Evolutionary conservation across 2,113 vertebrate genomes (phyloP).

Genomic region (Psilopsiagon aymara): DNA sequence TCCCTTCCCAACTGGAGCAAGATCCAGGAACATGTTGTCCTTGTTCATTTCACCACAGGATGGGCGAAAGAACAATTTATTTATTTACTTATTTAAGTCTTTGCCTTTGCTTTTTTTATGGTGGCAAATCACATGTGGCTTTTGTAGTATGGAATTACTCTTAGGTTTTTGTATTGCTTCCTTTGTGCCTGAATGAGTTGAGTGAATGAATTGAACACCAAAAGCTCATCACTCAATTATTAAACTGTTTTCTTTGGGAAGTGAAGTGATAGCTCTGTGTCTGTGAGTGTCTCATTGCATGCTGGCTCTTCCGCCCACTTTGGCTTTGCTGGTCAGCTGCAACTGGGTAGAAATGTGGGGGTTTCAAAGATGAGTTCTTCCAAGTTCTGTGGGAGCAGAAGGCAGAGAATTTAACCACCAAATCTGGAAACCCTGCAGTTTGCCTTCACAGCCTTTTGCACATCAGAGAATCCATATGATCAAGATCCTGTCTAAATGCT

Average conservation of each 20-base stretch:
- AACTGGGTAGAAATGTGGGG: background rate
- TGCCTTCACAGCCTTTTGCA: background rate
- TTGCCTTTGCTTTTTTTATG: background rate
- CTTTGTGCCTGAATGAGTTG: background rate
- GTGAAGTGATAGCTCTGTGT: background rate
- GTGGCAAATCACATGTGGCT: background rate
- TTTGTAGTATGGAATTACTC: background rate
- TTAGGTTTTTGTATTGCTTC: background rate
- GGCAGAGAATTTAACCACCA: background rate
- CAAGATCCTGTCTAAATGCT: background rate
- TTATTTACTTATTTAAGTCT: background rate
- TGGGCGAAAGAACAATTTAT: background rate
- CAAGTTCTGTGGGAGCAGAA: background rate
- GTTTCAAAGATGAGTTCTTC: background rate
- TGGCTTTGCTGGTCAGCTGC: background rate
- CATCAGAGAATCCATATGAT: background rate
- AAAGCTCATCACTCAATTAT: fast-evolving
- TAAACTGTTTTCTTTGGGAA: background rate
- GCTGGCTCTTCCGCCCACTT: background rate
- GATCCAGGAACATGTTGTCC: slow-evolving; percentile 26
- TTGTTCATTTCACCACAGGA: slow-evolving; percentile 1
- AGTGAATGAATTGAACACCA: background rate
- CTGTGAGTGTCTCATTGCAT: background rate
- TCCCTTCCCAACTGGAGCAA: background rate
- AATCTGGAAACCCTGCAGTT: background rate